These are phyloP conservation scores for Zapus hudsonius DNA, from an alignment of 2,113 vertebrate species.

Conservation along the genomic window DNA sequence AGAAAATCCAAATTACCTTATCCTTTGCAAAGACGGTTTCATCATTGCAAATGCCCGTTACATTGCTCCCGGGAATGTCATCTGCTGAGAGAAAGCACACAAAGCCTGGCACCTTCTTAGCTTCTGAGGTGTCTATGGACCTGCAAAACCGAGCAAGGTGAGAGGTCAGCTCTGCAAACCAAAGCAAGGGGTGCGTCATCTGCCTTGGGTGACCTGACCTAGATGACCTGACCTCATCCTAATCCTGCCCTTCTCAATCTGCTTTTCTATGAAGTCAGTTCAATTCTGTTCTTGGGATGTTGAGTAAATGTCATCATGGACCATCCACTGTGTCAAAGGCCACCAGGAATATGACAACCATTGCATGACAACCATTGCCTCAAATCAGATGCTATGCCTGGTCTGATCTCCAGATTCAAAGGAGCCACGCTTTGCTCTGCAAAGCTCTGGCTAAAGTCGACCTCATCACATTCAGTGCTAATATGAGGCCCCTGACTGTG, in stretches of 20 bases:
- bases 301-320: neutral
- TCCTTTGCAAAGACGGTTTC: constrained; percentile 92
- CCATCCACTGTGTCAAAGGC: neutral
- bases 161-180: neutral
- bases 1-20: constrained; percentile 83
- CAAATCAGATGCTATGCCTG: neutral
- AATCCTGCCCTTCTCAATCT: neutral
- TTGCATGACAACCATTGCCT: too few relatives aligned
- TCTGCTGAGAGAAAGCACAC: constrained; percentile 89
- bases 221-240: neutral
- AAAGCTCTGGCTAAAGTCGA: neutral
- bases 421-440: neutral
- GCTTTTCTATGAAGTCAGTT: neutral
- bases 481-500: neutral
- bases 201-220: neutral
- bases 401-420: neutral
- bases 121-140: constrained; percentile 88
- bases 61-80: constrained; percentile 93
- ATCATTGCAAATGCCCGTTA: constrained; percentile 88
- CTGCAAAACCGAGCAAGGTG: constrained; percentile 80
- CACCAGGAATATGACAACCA: neutral
- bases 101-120: constrained; percentile 90
- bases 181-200: neutral
- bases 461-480: neutral
- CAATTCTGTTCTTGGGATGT: neutral